Evolutionary conservation across 2,113 vertebrate genomes (phyloP), one percentile per base, ranked within the genome.

Genomic region (Calonectris borealis): DNA sequence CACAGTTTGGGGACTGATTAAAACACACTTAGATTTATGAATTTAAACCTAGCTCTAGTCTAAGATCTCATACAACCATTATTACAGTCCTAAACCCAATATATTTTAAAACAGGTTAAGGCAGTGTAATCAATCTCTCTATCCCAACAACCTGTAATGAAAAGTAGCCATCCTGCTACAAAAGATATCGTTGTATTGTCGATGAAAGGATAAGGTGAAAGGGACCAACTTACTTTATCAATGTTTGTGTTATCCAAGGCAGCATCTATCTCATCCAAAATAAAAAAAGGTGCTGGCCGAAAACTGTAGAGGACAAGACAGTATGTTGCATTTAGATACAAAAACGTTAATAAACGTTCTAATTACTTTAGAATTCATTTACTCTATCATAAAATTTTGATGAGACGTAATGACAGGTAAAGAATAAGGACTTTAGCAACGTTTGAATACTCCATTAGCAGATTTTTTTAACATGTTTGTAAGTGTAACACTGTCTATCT

Each of bases 161-260:
- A 51, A 34, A 80, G 48, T 2, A 79, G 46, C 32, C 44, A 51
- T 10, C 12, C 5, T 71, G 60, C 64, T 54, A 36, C 12, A 92
- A 52, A 80, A 61, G 7, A 4, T 49, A 60, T 9, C 32, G 31
- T 22, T 26, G 29, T 12, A 62, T 2, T 51, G 31, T 7, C 1
- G 1, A 48, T 17, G 36, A 51, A 49, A 71, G 19, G 57, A 9
- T 34, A 69, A n/a, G 66, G 54, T 31, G 15, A 57, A 83, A 91
- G 15, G 36, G 22, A 78, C 7, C 51, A 34, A 92, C 98, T 98
- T 94, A 98, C 99, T 97, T 99, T 99, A 90, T 98, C 97, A 16
- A 99, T 99, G 97, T 99, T 99, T 11, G 98, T 98, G 81, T 99
- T 99, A 96, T 99, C 99, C 97, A 99, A 96, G 57, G 99, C 99